Conservation (phyloP, 1,140 invertebrate species). For the Aethina tumida region DNA sequence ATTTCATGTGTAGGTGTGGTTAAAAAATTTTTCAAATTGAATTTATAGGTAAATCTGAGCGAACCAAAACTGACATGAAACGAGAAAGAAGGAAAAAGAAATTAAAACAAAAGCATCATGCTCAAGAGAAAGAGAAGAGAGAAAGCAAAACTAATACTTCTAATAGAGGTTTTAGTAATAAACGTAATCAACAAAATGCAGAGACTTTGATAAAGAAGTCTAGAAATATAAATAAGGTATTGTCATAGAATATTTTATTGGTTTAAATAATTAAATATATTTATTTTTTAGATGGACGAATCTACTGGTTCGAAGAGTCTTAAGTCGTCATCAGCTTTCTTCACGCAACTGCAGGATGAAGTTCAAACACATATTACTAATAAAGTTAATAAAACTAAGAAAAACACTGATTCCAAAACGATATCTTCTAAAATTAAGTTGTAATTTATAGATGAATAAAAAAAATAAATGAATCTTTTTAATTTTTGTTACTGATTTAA, state of each 20-base stretch:
- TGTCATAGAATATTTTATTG: background rate
- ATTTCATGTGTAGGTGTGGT: background rate
- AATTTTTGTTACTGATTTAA: no score
- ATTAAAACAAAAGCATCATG: conserved; percentile 51
- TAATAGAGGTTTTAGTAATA: conserved; percentile 46
- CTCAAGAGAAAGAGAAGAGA: conserved; percentile 43
- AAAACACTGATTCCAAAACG: no score
- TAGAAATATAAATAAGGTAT: conserved; percentile 50
- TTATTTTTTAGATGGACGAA: conserved; percentile 37
- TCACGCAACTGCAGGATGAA: conserved; percentile 69
- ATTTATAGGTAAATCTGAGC: conserved; percentile 59
- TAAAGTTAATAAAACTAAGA: conserved; percentile 36
- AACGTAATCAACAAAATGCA: conserved; percentile 45
- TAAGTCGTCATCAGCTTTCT: conserved; percentile 76
- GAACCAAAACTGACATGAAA: conserved; percentile 79
- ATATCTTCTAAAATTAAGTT: no score
- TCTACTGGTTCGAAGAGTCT: conserved; percentile 43
- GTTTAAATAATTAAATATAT: conserved; percentile 2
- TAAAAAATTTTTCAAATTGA: background rate
- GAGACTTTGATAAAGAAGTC: conserved; percentile 48
- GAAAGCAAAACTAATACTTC: conserved; percentile 37
- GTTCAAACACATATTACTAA: conserved; percentile 41
- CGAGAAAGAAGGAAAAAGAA: conserved; percentile 84
- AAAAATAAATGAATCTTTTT: no score
- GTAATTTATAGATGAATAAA: no score